Base-by-base conservation (phyloP, 1,140 invertebrate species). In the Oreohelix idahoensis region DNA sequence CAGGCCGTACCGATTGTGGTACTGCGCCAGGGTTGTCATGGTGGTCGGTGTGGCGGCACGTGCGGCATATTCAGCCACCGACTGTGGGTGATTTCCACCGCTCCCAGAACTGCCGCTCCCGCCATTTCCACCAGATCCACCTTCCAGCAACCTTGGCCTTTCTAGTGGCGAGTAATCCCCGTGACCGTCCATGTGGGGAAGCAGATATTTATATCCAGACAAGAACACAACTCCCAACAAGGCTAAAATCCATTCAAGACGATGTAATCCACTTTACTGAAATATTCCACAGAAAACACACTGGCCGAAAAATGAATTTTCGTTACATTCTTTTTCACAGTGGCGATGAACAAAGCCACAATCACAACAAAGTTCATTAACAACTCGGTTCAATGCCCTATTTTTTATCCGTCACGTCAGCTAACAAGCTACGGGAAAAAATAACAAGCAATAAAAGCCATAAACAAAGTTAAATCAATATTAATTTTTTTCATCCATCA, bases 131-230 rank as follows among this genome's bases (percentile, higher is more conserved):
- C 71, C 71, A 42, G 71, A 39, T 23, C 36, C 71, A 49, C 36
- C 71, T 15, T 39, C 71, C 71, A 74, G 38, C 71, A 74, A 26
- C 38, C 71, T 39, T 29, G 36, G 32, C 38, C 71, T 39, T 39
- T 74, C 71, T 23, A 39, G 36, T 13, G 71, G 38, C 23, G 71
- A 74, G 29, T 42, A 74, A 26, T 74, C 38, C 23, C 71, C 71
- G 71, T 74, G 71, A 20, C 20, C 20, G 71, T 74, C 71, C 71
- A 74, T 74, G 38, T 39, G 71, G 63, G 36, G 42, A 49, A n/a
- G 71, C 26, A 8, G 29, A 32, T 29, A 10, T 17, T 66, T 23
- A 66, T 66, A 66, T 32, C 63, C 63, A 32, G 20, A 35, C 63
- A 66, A 66, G 63, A 66, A 66, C 29, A 66, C 63, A 66, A 66